Percentiles rank a stretch among this genome's conserved stretches.
Conservation (phyloP, 2,797 vertebrate genomes). For the Sibirionetta formosa region DNA sequence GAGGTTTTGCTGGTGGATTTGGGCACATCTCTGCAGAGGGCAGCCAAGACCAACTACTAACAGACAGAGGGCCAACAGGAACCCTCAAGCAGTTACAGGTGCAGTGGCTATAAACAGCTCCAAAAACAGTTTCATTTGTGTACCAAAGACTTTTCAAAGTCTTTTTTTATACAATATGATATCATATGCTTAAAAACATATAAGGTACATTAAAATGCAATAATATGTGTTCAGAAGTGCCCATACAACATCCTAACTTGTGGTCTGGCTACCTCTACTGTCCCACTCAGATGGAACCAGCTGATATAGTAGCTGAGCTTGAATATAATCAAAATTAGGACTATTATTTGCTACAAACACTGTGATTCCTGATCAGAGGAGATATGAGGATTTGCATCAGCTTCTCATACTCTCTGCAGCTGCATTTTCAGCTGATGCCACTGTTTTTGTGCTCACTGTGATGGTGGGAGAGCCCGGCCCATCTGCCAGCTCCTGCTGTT, state of each 20-base stretch:
- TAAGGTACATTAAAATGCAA: not conserved
- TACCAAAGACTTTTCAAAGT: not conserved
- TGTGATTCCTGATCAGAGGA: not conserved
- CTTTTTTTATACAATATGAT: not conserved
- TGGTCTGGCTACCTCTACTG: not conserved
- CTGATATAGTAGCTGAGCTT: not conserved
- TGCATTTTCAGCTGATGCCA: not conserved
- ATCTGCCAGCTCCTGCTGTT: not conserved
- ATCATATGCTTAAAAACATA: not conserved
- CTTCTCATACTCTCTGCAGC: not conserved
- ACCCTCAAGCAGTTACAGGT: not conserved
- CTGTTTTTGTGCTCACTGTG: not conserved
- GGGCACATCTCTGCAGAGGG: not conserved
- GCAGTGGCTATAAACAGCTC: not conserved
- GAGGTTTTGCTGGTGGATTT: not conserved
- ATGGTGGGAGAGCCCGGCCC: not conserved
- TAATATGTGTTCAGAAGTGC: not conserved
- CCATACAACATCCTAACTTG: not conserved
- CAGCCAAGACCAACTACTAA: fast-evolving
- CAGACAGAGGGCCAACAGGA: fast-evolving
- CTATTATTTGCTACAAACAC: not conserved
- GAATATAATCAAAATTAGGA: conserved; percentile 21
- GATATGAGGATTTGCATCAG: not conserved
- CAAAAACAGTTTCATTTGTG: fast-evolving
- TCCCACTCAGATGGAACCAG: not conserved